These are phyloP conservation scores for Agrochola lota DNA, from an alignment of 2,888 invertebrate genomes.

Conservation along the genomic window DNA sequence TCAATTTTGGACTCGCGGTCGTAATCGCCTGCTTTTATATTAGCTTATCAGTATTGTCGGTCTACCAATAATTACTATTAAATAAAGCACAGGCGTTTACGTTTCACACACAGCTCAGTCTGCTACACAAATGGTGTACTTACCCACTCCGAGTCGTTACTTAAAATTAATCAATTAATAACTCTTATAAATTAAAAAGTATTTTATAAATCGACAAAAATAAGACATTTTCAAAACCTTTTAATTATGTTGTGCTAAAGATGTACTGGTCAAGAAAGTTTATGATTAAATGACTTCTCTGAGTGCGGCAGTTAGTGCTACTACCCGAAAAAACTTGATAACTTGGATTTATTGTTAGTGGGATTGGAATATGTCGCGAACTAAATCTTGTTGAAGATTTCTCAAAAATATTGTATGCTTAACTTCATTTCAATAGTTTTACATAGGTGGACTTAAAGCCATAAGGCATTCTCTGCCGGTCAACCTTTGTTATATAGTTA, in stretches of 20 bases:
- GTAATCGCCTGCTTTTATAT: too few relatives aligned
- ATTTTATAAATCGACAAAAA: too few relatives aligned
- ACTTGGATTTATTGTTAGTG: too few relatives aligned
- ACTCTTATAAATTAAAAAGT: too few relatives aligned
- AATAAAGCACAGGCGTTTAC: too few relatives aligned
- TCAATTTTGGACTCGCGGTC: too few relatives aligned
- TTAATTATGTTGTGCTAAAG: not conserved
- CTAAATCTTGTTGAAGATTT: not conserved
- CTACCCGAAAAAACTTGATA: not conserved
- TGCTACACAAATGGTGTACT: too few relatives aligned
- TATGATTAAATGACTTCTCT: not conserved
- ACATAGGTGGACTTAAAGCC: not conserved
- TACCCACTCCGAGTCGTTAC: too few relatives aligned
- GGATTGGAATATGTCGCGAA: not conserved
- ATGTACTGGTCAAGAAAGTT: not conserved
- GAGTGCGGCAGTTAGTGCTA: not conserved
- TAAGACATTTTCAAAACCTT: not conserved
- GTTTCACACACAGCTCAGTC: too few relatives aligned
- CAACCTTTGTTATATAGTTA: not conserved
- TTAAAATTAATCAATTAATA: too few relatives aligned
- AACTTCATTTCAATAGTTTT: not conserved
- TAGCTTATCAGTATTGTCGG: too few relatives aligned
- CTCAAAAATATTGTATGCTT: not conserved
- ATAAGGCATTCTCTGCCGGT: not conserved
- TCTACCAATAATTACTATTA: too few relatives aligned